Percentiles rank a stretch among this genome's conserved stretches.
Conservation (phyloP, 2,113 vertebrate genomes). For the Gymnobelideus leadbeateri region DNA sequence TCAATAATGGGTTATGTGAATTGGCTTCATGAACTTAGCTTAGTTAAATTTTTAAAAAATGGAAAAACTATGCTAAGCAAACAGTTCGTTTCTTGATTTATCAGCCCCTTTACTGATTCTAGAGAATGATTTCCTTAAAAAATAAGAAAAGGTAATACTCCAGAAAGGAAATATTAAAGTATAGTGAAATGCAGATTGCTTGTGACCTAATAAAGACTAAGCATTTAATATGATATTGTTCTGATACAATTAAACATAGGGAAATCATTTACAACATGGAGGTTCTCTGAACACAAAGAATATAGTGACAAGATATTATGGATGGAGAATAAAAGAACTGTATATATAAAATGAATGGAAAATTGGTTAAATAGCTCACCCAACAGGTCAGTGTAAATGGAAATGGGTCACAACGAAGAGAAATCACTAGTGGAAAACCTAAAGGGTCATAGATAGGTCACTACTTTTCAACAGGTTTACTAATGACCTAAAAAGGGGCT, state of each 20-base stretch:
- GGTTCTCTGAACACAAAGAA: background rate
- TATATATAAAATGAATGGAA: background rate
- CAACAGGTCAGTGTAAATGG: slow-evolving; percentile 18
- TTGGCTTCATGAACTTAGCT: background rate
- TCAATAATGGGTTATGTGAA: background rate
- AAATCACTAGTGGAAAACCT: slow-evolving; percentile 7
- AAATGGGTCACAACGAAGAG: slow-evolving; percentile 27
- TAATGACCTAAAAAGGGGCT: background rate
- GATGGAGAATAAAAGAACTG: background rate
- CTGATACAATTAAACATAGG: background rate
- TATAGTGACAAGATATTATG: background rate
- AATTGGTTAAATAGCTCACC: background rate
- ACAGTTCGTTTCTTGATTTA: background rate
- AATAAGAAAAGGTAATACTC: background rate
- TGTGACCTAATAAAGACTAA: background rate
- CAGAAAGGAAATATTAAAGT: background rate
- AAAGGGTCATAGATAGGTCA: slow-evolving; percentile 35
- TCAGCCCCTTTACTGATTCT: background rate
- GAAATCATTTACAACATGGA: background rate
- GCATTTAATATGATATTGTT: background rate
- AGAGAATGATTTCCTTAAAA: slow-evolving; percentile 10
- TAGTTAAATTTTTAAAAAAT: background rate
- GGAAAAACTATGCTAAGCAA: background rate
- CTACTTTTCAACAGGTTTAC: slow-evolving; percentile 1
- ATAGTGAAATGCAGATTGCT: background rate